phyloP scores from a whole-genome alignment of 1,140 invertebrate genomes.

The Rhopalosiphum maidis region DNA sequence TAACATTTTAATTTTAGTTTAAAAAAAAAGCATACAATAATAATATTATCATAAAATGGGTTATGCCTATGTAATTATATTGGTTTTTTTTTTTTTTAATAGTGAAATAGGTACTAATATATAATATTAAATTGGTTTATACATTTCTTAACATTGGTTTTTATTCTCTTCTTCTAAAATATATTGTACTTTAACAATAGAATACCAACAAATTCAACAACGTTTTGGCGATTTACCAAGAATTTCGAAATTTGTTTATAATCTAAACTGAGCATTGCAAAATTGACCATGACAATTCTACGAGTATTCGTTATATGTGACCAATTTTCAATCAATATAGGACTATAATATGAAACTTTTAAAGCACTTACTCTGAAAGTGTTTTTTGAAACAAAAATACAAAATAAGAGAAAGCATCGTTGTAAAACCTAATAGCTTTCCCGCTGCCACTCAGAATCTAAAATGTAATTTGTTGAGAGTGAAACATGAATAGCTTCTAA shows the following conservation, averaged over 20 bases:
- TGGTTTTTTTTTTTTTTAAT: no score
- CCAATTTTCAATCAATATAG: neutral
- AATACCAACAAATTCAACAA: no score
- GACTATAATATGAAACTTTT: neutral
- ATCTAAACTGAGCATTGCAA: neutral
- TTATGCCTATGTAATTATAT: no score
- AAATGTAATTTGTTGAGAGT: neutral
- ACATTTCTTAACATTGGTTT: no score
- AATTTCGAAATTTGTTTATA: neutral
- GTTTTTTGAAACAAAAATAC: conserved; percentile 3
- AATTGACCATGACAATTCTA: neutral
- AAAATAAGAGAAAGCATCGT: neutral
- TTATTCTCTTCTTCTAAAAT: no score
- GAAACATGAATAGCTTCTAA: neutral
- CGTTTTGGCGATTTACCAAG: no score
- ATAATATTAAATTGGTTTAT: no score
- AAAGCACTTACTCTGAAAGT: neutral
- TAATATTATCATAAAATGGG: no score
- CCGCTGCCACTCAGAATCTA: neutral
- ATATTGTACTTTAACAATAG: no score
- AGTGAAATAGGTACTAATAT: no score
- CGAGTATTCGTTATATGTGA: neutral
- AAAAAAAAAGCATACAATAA: no score
- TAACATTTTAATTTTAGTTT: no score
- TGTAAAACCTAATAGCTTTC: neutral